phyloP scores from a whole-genome alignment of 2,797 vertebrate species.

The Acanthurus tractus region DNA sequence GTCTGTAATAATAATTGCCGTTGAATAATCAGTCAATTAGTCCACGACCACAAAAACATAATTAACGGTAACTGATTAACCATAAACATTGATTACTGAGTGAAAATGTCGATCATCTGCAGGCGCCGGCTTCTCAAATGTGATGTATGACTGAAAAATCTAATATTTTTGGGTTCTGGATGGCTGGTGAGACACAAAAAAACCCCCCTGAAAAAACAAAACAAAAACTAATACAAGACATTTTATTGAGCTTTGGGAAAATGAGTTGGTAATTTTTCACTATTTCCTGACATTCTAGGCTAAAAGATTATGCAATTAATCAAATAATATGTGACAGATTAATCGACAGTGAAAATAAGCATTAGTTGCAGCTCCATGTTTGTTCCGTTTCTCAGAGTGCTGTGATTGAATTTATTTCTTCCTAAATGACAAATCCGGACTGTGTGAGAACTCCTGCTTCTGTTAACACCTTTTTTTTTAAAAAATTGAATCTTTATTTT shows the following conservation, averaged over 20 bases:
- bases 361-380: not conserved
- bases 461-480: conserved; percentile 6
- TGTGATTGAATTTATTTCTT: not conserved
- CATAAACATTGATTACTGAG: not conserved
- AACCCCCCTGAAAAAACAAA: not conserved
- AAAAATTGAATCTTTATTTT: not conserved
- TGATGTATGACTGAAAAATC: not conserved
- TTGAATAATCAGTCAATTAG: not conserved
- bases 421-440: not conserved
- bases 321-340: not conserved
- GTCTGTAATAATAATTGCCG: not conserved
- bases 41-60: not conserved
- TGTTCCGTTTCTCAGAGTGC: not conserved
- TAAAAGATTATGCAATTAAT: not conserved
- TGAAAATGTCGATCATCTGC: not conserved
- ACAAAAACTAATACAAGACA: not conserved
- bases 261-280: not conserved
- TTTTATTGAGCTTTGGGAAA: not conserved
- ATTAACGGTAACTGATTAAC: not conserved
- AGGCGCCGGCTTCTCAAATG: not conserved
- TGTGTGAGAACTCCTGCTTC: not conserved
- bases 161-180: not conserved
- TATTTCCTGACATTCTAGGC: not conserved
- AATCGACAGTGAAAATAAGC: not conserved
- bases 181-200: not conserved